Evolutionary conservation across 1,140 invertebrate species (phyloP).

Genomic region (Drosophila guanche): DNA sequence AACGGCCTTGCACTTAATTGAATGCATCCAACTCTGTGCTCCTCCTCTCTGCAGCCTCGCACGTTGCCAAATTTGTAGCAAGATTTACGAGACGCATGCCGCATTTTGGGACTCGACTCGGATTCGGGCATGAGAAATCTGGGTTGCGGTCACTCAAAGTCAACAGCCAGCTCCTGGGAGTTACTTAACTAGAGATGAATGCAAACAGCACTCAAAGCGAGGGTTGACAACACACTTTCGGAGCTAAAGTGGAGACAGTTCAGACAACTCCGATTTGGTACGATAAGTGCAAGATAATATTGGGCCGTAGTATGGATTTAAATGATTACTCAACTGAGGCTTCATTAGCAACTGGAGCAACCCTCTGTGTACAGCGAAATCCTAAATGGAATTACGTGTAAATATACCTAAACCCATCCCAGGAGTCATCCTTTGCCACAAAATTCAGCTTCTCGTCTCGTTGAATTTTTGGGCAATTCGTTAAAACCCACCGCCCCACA

Average conservation of each 20-base stretch:
- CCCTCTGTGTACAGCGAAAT: background rate
- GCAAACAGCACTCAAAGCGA: slow-evolving; percentile 18
- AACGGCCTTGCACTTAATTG: slow-evolving; percentile 44
- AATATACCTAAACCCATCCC: no score
- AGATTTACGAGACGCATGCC: no score
- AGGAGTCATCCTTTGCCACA: background rate
- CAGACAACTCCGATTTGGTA: no score
- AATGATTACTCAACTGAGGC: no score
- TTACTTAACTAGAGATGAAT: slow-evolving; percentile 41
- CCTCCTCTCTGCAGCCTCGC: background rate
- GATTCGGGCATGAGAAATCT: no score
- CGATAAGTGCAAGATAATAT: no score
- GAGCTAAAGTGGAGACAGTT: no score
- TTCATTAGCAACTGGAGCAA: background rate
- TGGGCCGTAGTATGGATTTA: no score
- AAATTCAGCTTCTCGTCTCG: slow-evolving; percentile 14
- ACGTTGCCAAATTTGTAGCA: no score
- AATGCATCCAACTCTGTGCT: slow-evolving; percentile 3
- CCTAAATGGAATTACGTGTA: no score
- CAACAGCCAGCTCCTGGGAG: slow-evolving; percentile 33
- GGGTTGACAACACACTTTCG: slow-evolving; percentile 6
- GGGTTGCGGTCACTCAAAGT: slow-evolving; percentile 36
- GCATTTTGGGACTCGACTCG: no score
- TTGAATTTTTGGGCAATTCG: slow-evolving; percentile 82
- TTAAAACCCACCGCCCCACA: slow-evolving; percentile 55